Evolutionary conservation across 2,797 vertebrate species (phyloP), one percentile per base, ranked within the genome.

Genomic region (Lophius americanus): DNA sequence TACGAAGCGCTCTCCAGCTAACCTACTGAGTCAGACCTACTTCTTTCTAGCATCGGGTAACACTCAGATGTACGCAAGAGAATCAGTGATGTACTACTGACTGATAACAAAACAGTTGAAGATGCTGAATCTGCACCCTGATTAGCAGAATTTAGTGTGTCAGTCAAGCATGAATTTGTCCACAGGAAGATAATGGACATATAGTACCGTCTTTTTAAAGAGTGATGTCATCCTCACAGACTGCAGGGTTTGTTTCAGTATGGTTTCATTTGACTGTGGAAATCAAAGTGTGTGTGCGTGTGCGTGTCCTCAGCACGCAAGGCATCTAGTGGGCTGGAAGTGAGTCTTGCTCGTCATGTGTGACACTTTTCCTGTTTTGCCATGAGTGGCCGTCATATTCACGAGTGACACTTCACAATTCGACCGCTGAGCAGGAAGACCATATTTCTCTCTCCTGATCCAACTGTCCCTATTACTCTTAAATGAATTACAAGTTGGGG

Each of bases 291-390:
- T 46, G n/a, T 53, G 68, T 65, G 9, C 57, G 60, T 62, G 79
- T 66, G 74, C 76, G 81, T 71, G 77, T 76, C 64, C 81, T 78
- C 76, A 72, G 84, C 78, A 51, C 81, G 82, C 42, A 7, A 7
- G 4, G 7, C 49, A 32, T 67, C 76, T 73, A 61, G 90, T 85
- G 86, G 82, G 85, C 87, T 90, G 88, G 79, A 92, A 89, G 71
- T 78, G 60, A 90, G 86, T 83, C 81, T 81, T 91, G 86, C 88
- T 92, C 90, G 87, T 93, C 86, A 88, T 89, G 89, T 68, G 82
- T 76, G 76, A 75, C 64, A 75, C 82, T 86, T 89, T 92, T 60
- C 51, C 74, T 58, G 73, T 59, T 78, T 75, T 79, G 83, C 82
- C 88, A 87, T 78, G 79, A 74, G 75, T 79, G 83, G 74, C 85